Evolutionary conservation across 2,797 vertebrate species (phyloP), one percentile per base, ranked within the genome.

Genomic region (Danionella dracula): DNA sequence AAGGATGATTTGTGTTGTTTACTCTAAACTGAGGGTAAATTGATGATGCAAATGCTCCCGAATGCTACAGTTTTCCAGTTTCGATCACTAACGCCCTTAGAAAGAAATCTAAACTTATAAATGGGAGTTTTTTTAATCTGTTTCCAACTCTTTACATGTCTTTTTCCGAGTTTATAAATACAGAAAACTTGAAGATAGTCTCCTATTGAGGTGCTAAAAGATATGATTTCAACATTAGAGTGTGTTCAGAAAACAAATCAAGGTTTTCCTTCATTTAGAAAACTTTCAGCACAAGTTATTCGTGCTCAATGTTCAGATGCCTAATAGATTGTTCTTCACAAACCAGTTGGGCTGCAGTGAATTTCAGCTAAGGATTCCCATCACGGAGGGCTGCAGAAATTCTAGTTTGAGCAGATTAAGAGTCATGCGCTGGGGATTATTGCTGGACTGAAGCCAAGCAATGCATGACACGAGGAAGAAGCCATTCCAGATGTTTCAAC

Each of bases 341-440:
- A 58, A 40, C 3, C 48, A 5, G 2, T 16, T 46, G 1, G 8
- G 50, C 72, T 59, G 11, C 23, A 35, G 70, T 23, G 42, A 16
- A 37, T 20, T 35, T 19, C 29, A 60, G 61, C n/a, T 16, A 6
- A 27, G 6, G 6, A 27, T 27, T 3, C 48, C 13, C 16, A 1
- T 16, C 17, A 16, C 46, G 11, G 31, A 34, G 27, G 37, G 32
- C 17, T 54, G 49, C 8, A 13, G 23, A 35, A 35, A 38, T 8
- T 9, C 50, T 17, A 8, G 49, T 48, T 12, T 35, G 29, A 19
- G 23, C 27, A 17, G 56, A 44, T 58, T 32, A 27, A 21, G 20
- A 56, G 29, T 59, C 51, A 55, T 59, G 56, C 5, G 60, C 60
- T 20, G 16, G n/a, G 56, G 41, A 59, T 59, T 45, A 20, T 16